Base-by-base conservation (phyloP, 2,797 vertebrate genomes). In the Siniperca obscura region DNA sequence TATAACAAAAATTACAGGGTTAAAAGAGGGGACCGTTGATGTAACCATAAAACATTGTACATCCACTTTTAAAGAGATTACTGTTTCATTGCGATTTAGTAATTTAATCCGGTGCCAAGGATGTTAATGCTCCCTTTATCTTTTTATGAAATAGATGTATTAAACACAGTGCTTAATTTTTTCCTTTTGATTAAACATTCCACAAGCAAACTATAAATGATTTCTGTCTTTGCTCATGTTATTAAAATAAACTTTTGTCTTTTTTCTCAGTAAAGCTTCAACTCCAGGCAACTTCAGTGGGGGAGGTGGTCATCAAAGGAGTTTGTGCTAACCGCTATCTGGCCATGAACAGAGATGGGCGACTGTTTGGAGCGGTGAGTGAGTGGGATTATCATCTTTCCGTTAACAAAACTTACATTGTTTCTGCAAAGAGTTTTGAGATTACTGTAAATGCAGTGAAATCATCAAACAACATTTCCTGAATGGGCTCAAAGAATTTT, bases 271-370 rank as follows among this genome's bases (percentile, higher is more conserved):
- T 99, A 89, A 99, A 98, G 88, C 96, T 99, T 75, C 97, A 99
- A 50, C 96, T 99, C 38, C 98, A 99, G 93, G 98, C 98, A 0
- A 98, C 98, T 80, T 96, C 98, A 0, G 95, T 97, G 87, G 98
- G 98, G 40, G 97, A 99, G 61, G 97, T 99, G 74, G 96, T 98
- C 56, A 99, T 99, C 93, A 99, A 99, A 91, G 98, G 98, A 3
- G 87, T 98, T 10, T 96, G 94, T 36, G 97, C 98, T 0, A 98
- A 99, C 91, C 97, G 98, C 52, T 99, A 98, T 82, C 96, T 99
- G 87, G 98, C 98, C 16, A 99, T 99, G 98, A 98, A 96, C 94
- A 95, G 97, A 86, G 98, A 99, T 0, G 98, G 98, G 66, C 95
- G 97, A 70, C 92, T 99, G 82, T 96, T 97, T 92, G 97, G 97